Evolutionary conservation across 2,888 invertebrate species (phyloP).

Genomic region (Eupithecia tripunctaria): DNA sequence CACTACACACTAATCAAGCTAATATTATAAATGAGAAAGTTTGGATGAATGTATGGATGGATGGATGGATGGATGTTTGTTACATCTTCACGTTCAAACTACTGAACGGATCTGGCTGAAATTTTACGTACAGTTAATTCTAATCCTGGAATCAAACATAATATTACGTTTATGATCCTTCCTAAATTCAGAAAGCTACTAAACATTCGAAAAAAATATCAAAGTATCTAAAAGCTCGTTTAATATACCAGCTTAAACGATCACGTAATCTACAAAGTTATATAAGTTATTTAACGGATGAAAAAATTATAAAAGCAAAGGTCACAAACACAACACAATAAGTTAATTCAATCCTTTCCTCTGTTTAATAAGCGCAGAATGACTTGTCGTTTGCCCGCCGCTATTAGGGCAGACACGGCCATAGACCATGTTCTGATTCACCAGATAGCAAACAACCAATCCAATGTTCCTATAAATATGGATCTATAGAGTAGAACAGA

Average conservation of each 20-base stretch:
- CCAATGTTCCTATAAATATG: constrained; percentile 22
- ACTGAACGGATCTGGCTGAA: no score
- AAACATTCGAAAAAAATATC: not conserved
- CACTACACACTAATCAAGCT: no score
- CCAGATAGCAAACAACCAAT: constrained; percentile 40
- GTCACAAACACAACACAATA: constrained; percentile 57
- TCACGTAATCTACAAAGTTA: not conserved
- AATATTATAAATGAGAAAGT: no score
- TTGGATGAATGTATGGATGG: no score
- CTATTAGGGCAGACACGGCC: constrained; percentile 55
- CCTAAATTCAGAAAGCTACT: no score
- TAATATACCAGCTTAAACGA: not conserved
- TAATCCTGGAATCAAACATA: no score
- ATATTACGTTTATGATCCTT: no score
- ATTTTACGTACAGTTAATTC: no score
- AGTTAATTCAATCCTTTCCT: constrained; percentile 78
- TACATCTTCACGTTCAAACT: no score
- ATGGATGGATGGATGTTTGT: no score
- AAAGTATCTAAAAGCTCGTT: not conserved
- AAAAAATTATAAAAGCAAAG: constrained; percentile 31
- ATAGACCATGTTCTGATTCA: constrained; percentile 59
- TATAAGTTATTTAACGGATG: constrained; percentile 17
- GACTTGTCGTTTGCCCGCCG: constrained; percentile 71
- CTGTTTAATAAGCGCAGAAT: constrained; percentile 76
- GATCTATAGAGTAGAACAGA: constrained; percentile 8